A percentile compares a stretch with the other conserved stretches of the same genome.
Evolutionary conservation across 1,140 invertebrate species (phyloP).

Genomic region (Holcopasites calliopsidis): DNA sequence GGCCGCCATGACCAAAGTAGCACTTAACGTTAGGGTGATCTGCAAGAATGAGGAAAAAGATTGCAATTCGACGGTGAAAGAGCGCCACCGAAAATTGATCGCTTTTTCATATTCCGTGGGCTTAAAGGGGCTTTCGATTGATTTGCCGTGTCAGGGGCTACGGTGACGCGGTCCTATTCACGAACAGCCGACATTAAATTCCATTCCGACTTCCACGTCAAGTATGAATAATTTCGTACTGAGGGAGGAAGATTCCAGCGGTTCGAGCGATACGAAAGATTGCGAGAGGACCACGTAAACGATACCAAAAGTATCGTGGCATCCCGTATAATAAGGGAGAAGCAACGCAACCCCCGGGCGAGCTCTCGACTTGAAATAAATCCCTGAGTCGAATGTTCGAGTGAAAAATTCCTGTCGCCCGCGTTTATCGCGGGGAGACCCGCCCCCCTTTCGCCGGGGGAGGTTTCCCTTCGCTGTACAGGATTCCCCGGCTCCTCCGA

Average conservation of each 20-base stretch:
- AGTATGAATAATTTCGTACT: constrained; percentile 5
- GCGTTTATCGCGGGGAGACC: constrained; percentile 40
- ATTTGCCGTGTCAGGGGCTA: too few relatives aligned
- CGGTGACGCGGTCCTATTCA: neutral
- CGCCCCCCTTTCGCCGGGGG: neutral
- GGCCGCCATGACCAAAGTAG: constrained; percentile 85
- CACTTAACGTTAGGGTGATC: constrained; percentile 84
- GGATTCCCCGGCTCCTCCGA: constrained; percentile 16
- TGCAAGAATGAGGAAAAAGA: constrained; percentile 59
- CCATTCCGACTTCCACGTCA: neutral
- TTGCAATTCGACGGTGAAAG: too few relatives aligned
- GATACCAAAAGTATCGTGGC: neutral
- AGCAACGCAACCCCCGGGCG: too few relatives aligned
- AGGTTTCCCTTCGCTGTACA: neutral
- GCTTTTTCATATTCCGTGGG: neutral
- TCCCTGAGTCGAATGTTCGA: constrained; percentile 17
- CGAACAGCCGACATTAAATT: neutral
- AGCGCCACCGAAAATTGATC: too few relatives aligned
- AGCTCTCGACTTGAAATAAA: constrained; percentile 13
- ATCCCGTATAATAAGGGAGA: neutral
- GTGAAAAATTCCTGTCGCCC: constrained; percentile 25
- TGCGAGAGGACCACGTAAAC: neutral
- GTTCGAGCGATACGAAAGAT: neutral
- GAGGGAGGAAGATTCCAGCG: too few relatives aligned
- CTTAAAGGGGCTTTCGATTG: neutral